phyloP scores from a whole-genome alignment of 2,888 invertebrate species.

The Drosophila atripex region DNA sequence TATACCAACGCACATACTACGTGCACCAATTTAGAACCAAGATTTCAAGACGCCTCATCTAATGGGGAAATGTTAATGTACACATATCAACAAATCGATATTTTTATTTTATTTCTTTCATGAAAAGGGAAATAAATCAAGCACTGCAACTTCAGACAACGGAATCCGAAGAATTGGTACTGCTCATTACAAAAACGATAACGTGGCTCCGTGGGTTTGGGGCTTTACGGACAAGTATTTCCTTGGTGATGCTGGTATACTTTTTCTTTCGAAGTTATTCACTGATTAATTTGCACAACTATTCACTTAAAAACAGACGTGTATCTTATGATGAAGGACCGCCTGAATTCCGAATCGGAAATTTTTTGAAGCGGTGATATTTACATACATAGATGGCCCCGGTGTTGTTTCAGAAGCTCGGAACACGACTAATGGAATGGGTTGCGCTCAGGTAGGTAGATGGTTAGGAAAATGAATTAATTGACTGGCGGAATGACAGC shows the following conservation, averaged over 20 bases:
- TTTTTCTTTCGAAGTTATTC: neutral
- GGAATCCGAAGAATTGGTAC: constrained; percentile 40
- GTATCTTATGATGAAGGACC: neutral
- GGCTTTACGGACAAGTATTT: neutral
- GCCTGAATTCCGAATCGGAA: neutral
- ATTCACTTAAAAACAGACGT: constrained; percentile 38
- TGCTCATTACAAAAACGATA: constrained; percentile 48
- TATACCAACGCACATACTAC: neutral
- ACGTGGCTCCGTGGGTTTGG: constrained; percentile 50
- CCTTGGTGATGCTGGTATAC: neutral
- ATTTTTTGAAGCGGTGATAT: constrained; percentile 5
- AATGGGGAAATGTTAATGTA: neutral
- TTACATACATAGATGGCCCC: constrained; percentile 10
- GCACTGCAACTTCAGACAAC: constrained; percentile 24
- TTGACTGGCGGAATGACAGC: constrained; percentile 35
- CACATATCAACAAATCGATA: neutral
- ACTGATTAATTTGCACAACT: constrained; percentile 35
- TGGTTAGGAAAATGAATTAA: constrained; percentile 34
- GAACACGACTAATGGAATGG: constrained; percentile 62
- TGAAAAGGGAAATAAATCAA: neutral
- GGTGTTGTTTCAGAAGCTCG: constrained; percentile 55
- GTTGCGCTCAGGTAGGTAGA: constrained; percentile 23
- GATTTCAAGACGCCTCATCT: neutral
- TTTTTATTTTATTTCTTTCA: neutral
- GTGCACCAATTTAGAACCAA: neutral